Percentiles rank a stretch among this genome's conserved stretches.
These are phyloP conservation scores for Solenodon paradoxus DNA, from an alignment of 2,113 vertebrate species.

Conservation along the genomic window DNA sequence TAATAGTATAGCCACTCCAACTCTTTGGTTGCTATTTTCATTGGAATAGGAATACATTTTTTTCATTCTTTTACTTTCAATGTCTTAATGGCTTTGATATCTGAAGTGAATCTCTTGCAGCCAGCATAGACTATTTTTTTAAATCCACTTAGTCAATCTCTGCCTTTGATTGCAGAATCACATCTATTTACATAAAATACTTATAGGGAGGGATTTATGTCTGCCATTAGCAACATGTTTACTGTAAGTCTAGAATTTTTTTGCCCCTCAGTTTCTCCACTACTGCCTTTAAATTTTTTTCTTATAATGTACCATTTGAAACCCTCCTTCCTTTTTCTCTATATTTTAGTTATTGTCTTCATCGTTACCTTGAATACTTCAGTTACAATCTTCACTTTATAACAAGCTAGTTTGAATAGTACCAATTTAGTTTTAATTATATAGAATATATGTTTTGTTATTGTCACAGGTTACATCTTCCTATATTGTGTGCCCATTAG, in stretches of 20 bases:
- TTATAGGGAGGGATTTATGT: background rate
- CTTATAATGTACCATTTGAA: background rate
- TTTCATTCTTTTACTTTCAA: background rate
- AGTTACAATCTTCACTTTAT: background rate
- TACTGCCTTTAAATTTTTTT: background rate
- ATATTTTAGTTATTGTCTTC: background rate
- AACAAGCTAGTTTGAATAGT: background rate
- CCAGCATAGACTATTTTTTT: background rate
- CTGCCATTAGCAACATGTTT: background rate
- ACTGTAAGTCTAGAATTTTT: background rate
- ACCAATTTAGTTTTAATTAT: background rate
- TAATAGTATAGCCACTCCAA: background rate
- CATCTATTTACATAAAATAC: background rate
- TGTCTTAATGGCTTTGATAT: background rate
- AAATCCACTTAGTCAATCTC: background rate
- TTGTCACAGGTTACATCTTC: background rate
- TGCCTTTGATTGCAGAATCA: background rate
- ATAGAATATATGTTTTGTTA: background rate
- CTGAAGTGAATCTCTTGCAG: background rate
- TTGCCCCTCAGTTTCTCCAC: background rate
- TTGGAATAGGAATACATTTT: background rate
- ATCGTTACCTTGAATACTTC: background rate
- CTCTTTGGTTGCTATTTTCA: background rate
- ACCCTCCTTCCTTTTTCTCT: background rate
- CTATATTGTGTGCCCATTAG: background rate